phyloP scores from a whole-genome alignment of 2,113 vertebrate species.

The Ciconia boyciana region DNA sequence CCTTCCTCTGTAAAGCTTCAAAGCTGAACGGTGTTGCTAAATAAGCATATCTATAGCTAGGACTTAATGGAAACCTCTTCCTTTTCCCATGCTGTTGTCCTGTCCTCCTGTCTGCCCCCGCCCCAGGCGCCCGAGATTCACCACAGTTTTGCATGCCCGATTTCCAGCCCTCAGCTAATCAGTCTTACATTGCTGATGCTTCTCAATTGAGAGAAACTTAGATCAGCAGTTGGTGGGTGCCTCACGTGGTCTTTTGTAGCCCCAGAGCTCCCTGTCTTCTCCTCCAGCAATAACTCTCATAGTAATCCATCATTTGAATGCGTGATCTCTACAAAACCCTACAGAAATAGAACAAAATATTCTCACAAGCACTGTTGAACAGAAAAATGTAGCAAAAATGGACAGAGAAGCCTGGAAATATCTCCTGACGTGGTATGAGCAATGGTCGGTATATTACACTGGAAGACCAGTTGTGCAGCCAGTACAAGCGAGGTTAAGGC shows the following conservation, averaged over 20 bases:
- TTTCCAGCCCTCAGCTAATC: not conserved
- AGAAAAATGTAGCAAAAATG: not conserved
- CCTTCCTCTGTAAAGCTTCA: not conserved
- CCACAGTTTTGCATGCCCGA: not conserved
- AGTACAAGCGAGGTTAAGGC: accelerated
- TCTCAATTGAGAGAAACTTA: not conserved
- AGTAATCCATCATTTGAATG: not conserved
- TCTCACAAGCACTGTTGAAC: not conserved
- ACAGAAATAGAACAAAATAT: not conserved
- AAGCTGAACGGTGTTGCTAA: not conserved
- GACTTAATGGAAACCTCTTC: not conserved
- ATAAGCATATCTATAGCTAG: not conserved
- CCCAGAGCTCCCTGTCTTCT: conserved; percentile 1
- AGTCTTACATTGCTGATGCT: not conserved
- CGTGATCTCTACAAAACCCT: not conserved
- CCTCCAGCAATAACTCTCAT: not conserved
- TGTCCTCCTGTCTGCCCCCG: not conserved
- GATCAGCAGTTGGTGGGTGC: not conserved
- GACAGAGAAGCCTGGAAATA: not conserved
- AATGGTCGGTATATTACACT: accelerated
- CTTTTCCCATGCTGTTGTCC: not conserved
- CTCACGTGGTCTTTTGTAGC: not conserved
- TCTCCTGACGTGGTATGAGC: not conserved
- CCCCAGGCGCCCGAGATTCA: not conserved
- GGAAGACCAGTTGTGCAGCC: accelerated